These are phyloP conservation scores for Drosophila rhopaloa DNA, from an alignment of 1,140 invertebrate genomes.

Conservation along the genomic window DNA sequence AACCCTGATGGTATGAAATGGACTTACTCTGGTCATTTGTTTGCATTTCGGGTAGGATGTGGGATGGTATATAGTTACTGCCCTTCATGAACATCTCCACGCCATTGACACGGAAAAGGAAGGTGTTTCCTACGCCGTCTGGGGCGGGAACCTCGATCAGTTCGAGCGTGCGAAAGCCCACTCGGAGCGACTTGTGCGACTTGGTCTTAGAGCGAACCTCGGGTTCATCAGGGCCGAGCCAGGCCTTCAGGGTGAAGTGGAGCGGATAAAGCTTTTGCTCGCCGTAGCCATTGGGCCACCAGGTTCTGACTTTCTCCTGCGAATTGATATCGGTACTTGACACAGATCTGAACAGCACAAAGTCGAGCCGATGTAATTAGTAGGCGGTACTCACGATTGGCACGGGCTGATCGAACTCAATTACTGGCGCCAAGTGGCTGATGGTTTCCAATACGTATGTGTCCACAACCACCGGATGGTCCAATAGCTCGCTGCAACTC, in stretches of 20 bases:
- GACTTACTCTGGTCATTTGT: conserved; percentile 82
- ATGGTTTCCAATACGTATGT: conserved; percentile 46
- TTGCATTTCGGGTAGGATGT: conserved; percentile 93
- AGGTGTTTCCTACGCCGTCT: conserved; percentile 88
- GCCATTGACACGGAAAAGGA: conserved; percentile 96
- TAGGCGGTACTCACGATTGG: conserved; percentile 71
- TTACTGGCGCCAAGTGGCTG: conserved; percentile 65
- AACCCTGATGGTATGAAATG: too few species aligned
- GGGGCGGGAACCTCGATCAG: conserved; percentile 88
- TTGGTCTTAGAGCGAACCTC: conserved; percentile 64
- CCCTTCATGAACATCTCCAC: conserved; percentile 97
- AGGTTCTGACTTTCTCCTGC: conserved; percentile 87
- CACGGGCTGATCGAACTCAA: conserved; percentile 72
- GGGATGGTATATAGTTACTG: conserved; percentile 97
- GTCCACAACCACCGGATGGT: conserved; percentile 60
- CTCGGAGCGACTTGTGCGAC: conserved; percentile 85
- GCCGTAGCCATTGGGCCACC: conserved; percentile 99
- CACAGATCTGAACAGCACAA: conserved; percentile 22
- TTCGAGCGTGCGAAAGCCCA: conserved; percentile 96
- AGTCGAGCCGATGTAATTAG: conserved; percentile 28
- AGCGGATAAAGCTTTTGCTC: conserved; percentile 91
- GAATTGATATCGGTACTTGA: conserved; percentile 39
- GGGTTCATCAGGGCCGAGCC: conserved; percentile 44
- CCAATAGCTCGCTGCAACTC: conserved; percentile 68
- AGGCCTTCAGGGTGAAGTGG: conserved; percentile 85